These are phyloP conservation scores for Elaeidobius kamerunicus DNA, from an alignment of 2,888 invertebrate genomes.

Conservation along the genomic window DNA sequence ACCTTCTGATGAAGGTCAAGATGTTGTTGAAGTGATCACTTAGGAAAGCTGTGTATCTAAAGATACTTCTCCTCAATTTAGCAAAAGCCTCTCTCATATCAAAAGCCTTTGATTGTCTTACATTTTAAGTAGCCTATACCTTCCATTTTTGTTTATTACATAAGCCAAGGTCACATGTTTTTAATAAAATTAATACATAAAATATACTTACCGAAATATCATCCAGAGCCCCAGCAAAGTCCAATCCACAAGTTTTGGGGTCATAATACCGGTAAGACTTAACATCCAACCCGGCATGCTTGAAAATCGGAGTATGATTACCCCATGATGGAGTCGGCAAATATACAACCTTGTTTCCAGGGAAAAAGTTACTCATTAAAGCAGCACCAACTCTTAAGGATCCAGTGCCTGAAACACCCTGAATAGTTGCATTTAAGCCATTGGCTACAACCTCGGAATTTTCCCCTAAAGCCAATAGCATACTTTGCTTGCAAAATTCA, in stretches of 20 bases:
- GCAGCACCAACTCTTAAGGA: slow-evolving; percentile 90
- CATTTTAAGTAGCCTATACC: too few relatives aligned
- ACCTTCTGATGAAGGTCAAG: too few relatives aligned
- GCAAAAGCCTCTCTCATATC: too few relatives aligned
- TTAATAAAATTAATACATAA: slow-evolving; percentile 5
- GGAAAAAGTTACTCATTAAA: slow-evolving; percentile 80
- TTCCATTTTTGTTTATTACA: background rate
- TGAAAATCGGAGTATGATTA: slow-evolving; percentile 95
- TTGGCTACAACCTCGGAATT: slow-evolving; percentile 64
- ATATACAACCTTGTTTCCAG: slow-evolving; percentile 78
- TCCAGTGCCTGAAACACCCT: slow-evolving; percentile 96
- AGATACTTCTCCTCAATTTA: too few relatives aligned
- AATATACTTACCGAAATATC: slow-evolving; percentile 74
- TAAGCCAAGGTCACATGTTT: slow-evolving; percentile 1
- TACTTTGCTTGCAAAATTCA: slow-evolving; percentile 81
- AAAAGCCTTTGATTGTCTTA: too few relatives aligned
- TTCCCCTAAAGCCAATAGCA: slow-evolving; percentile 85
- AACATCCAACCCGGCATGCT: slow-evolving; percentile 78
- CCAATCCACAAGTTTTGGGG: slow-evolving; percentile 88
- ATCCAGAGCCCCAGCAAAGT: slow-evolving; percentile 83
- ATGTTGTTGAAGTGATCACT: too few relatives aligned
- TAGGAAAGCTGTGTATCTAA: too few relatives aligned
- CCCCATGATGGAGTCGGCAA: slow-evolving; percentile 96
- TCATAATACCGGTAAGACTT: slow-evolving; percentile 94
- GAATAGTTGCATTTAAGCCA: slow-evolving; percentile 71